phyloP scores from a whole-genome alignment of 2,797 vertebrate genomes.

The Anolis apletophallus region DNA sequence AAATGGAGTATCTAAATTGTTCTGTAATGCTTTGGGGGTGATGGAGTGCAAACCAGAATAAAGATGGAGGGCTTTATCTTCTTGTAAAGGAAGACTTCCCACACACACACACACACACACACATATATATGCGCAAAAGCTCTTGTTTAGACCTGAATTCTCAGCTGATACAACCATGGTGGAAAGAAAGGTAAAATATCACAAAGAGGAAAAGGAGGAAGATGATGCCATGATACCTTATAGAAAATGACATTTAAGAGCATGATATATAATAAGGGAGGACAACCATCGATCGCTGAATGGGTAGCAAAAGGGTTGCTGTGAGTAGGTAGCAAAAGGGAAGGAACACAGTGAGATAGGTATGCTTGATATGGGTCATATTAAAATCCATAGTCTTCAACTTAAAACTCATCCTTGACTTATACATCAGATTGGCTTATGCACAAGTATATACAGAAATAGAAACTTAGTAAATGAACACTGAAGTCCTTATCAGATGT shows the following conservation, averaged over 20 bases:
- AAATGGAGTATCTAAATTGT: background rate
- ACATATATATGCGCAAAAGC: background rate
- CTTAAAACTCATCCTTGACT: no score
- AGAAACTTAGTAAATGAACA: no score
- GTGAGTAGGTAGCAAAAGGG: background rate
- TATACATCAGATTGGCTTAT: no score
- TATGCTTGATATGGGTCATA: background rate
- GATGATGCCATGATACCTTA: background rate
- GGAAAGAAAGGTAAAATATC: background rate
- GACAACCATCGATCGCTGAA: background rate
- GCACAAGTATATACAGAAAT: no score
- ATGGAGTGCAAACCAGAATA: background rate
- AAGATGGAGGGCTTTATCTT: constrained; percentile 4
- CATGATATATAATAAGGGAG: background rate
- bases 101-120: no score
- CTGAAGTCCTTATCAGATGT: no score
- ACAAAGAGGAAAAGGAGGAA: background rate
- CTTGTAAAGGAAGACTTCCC: background rate
- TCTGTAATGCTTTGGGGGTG: background rate
- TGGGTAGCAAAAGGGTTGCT: background rate
- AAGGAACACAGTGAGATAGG: background rate
- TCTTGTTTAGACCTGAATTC: background rate
- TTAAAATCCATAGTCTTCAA: no score
- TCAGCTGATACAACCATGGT: background rate
- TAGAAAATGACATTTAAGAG: background rate